These are phyloP conservation scores for Coelogynopora nodosa DNA, from an alignment of 2,888 invertebrate genomes.

Conservation along the genomic window DNA sequence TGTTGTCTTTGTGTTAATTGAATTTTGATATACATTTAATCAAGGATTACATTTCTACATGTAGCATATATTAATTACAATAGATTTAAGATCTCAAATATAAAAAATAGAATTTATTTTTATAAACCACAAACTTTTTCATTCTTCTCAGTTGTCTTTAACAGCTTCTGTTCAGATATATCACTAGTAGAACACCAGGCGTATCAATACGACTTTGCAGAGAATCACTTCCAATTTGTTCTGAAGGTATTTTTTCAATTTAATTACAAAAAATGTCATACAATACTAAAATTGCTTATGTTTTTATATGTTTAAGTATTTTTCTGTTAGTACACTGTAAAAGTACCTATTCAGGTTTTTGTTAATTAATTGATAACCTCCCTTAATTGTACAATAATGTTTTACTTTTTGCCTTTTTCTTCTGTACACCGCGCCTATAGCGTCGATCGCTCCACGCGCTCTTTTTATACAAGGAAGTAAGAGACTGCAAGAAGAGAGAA, in stretches of 20 bases:
- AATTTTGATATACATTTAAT: no score
- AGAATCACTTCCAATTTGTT: not conserved
- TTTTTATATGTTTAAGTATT: not conserved
- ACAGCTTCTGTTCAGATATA: not conserved
- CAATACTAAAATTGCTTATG: no score
- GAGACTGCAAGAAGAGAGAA: not conserved
- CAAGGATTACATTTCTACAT: no score
- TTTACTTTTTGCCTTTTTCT: not conserved
- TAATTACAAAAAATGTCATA: not conserved
- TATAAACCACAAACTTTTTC: no score
- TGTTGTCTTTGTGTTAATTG: no score
- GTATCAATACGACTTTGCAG: not conserved
- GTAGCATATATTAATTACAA: no score
- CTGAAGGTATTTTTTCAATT: not conserved
- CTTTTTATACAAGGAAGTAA: not conserved
- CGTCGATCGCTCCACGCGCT: not conserved
- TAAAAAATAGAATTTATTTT: no score
- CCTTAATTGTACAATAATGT: no score
- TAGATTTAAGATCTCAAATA: no score
- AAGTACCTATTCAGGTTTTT: not conserved
- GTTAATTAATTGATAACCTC: no score
- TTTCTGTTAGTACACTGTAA: not conserved
- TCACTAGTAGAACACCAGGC: not conserved
- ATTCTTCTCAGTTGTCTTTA: no score
- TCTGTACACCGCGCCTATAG: not conserved